A percentile compares a stretch with the other conserved stretches of the same genome.
Evolutionary conservation across 2,113 vertebrate species (phyloP).

Genomic region (Ahaetulla prasina): DNA sequence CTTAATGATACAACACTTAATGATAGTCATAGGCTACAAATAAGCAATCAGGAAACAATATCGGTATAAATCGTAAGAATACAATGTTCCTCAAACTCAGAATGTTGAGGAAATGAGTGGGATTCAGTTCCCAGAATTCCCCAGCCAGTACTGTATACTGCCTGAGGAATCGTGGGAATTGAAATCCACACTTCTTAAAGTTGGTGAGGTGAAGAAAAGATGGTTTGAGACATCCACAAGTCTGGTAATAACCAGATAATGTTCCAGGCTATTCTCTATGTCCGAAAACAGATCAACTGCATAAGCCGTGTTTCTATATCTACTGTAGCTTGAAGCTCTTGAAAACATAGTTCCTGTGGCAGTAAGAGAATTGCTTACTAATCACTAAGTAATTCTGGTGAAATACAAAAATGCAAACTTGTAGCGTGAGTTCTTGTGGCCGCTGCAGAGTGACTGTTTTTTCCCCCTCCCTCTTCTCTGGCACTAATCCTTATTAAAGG

Average conservation of each 20-base stretch:
- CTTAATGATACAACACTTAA: no score
- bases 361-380: not conserved
- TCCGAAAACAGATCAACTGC: not conserved
- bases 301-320: not conserved
- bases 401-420: not conserved
- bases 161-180: not conserved
- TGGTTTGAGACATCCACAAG: no score
- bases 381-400: not conserved
- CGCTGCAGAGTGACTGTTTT: not conserved
- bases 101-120: not conserved
- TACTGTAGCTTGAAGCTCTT: not conserved
- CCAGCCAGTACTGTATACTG: not conserved
- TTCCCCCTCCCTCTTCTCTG: not conserved
- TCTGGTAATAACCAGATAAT: no score
- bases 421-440: not conserved
- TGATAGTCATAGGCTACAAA: no score
- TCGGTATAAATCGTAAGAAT: no score
- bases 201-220: not conserved
- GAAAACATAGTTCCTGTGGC: not conserved
- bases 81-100: not conserved
- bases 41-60: no score
- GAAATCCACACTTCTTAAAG: not conserved
- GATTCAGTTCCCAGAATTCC: not conserved
- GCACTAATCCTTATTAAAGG: not conserved
- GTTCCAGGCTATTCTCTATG: not conserved